Evolutionary conservation across 1,140 invertebrate species (phyloP), one percentile per base, ranked within the genome.

Genomic region (Coenobita brevimanus): DNA sequence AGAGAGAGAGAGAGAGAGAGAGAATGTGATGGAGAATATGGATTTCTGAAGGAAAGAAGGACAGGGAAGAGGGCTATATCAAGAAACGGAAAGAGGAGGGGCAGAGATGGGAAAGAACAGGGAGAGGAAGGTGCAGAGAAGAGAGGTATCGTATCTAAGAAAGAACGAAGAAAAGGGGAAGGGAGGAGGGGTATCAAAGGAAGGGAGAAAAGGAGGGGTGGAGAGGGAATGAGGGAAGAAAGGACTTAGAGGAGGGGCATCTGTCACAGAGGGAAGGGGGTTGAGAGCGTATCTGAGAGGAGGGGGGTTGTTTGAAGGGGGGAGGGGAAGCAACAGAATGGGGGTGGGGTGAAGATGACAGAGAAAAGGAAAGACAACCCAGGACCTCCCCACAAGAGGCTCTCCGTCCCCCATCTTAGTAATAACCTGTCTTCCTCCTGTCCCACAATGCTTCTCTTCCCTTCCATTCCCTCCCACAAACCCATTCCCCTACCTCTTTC

Each of bases 161-260:
- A 57, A 57, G 13, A n/a, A 57, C 10, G 54, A n/a, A n/a, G 54
- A 57, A 57, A 57, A 13, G 54, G 54, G 54, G 54, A 57, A 57
- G n/a, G 54, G 54, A 57, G 13, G 54, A 57, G 54, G 54, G n/a
- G n/a, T n/a, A n/a, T n/a, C n/a, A n/a, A n/a, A n/a, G 67, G 41
- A 38, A 71, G 67, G 41, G 67, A 71, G 67, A 71, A 38, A 71
- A 38, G 41, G 67, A 71, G 67, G 38, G 64, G 38, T 27, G 38
- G 64, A 69, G 64, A 69, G 64, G 21, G 24, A 30, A 2, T 13
- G 33, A 67, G 8, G n/a, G 62, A 67, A 24, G 62, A 24, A 24
- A 13, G 62, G 36, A 6, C 27, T 24, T 6, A 6, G 30, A 57
- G 54, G 21, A 4, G 27, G 27, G 21, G 27, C 10, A 57, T 10